Evolutionary conservation across 30 jellyfish, hydroid and myxozoan genomes (phyloP), one percentile per base, ranked within the genome.

Genomic region (Chrysaora quinquecirrha): DNA sequence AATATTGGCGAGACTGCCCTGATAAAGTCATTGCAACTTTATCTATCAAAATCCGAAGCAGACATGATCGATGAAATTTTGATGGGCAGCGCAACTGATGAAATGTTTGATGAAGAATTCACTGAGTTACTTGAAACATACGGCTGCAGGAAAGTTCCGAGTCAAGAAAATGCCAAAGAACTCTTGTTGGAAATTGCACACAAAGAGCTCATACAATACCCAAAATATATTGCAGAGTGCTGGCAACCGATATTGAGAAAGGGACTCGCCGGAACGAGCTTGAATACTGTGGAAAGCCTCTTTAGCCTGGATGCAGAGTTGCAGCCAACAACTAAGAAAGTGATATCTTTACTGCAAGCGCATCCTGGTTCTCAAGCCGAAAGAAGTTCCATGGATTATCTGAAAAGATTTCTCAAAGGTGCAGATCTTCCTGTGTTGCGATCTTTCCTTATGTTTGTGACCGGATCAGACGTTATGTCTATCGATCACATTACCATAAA

Each of bases 381-480:
- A 58, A 56, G 46, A 28, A 23, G 11, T 19, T 22, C 70, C 22
- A 19, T 62, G 9, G 73, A 64, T n/a, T 38, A 31, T 35, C 14
- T 79, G 35, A 79, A 79, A 31, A 49, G 28, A 28, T 79, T 34
- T 30, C 27, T 65, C 12, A 63, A 74, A 52, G 75, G 75, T 1
- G 9, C 56, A 61, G 58, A 46, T 16, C 21, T 12, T 34, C 19
- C 63, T 10, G 52, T 18, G 38, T 80, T 64, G 34, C 38, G 74
- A 28, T 6, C 72, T 1, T 52, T 79, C 28, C 34, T 79, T 19
- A 63, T 29, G 64, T 46, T 64, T 38, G 63, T 14, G 33, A 63
- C 83, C 3, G 90, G 90, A 21, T 20, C 83, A 7, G 90, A 79
- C 38, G 58, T 46, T 11, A 32, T 79, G 1, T 33, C 50, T 27